phyloP scores from a whole-genome alignment of 2,797 vertebrate genomes.

The Acipenser transmontanus region DNA sequence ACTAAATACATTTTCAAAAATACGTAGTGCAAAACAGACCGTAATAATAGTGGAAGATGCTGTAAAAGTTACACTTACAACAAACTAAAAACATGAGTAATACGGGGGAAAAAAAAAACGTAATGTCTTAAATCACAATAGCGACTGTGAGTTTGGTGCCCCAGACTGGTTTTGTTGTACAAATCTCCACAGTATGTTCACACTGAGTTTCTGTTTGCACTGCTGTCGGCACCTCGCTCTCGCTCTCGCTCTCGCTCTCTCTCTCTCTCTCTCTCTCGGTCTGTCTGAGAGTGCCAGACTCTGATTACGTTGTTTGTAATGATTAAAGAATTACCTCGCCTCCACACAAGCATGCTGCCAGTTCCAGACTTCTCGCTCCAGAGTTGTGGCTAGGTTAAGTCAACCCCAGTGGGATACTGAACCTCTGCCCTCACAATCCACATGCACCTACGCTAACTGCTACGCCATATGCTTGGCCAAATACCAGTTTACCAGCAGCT shows the following conservation, averaged over 20 bases:
- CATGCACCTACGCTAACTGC: background rate
- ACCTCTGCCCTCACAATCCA: background rate
- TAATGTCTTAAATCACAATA: no score
- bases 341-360: background rate
- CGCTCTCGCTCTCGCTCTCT: no score
- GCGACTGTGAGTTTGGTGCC: no score
- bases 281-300: background rate
- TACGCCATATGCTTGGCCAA: background rate
- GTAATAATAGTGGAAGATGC: no score
- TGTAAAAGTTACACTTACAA: no score
- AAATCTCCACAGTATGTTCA: background rate
- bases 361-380: background rate
- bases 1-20: no score
- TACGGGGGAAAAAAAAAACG: no score
- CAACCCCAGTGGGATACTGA: background rate
- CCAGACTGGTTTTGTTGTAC: no score
- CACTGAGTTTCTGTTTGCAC: background rate
- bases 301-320: background rate
- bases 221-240: no score
- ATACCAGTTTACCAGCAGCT: background rate
- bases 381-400: background rate
- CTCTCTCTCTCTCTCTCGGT: background rate
- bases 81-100: no score
- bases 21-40: no score
- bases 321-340: background rate